phyloP scores from a whole-genome alignment of 2,888 invertebrate genomes.

The Tipula unca region DNA sequence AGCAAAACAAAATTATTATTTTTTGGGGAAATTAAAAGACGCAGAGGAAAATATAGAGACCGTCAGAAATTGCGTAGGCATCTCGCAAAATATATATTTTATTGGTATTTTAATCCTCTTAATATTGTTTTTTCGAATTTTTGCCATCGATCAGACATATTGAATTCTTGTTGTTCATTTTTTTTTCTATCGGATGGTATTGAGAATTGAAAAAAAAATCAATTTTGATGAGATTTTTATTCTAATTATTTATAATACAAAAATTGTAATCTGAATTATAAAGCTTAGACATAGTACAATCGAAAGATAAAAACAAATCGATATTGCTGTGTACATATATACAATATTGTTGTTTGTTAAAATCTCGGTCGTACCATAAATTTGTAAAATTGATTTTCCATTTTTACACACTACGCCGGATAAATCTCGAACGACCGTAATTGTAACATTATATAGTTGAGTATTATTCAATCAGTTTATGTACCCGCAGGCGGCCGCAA shows the following conservation, averaged over 20 bases:
- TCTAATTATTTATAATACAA: not conserved
- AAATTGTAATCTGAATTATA: not conserved
- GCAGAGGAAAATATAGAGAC: not conserved
- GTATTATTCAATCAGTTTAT: not conserved
- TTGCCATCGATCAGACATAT: not conserved
- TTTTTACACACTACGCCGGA: not conserved
- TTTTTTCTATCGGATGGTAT: not conserved
- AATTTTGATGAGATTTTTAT: not conserved
- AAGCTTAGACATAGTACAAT: not conserved
- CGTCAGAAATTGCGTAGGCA: not conserved
- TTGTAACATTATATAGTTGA: not conserved
- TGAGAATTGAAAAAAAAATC: not conserved
- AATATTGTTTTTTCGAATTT: not conserved
- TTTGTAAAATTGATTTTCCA: not conserved
- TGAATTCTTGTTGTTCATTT: not conserved
- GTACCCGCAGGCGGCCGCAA: not conserved
- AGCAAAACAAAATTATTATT: not conserved
- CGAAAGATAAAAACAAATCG: not conserved
- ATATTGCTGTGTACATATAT: not conserved
- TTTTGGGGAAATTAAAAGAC: not conserved
- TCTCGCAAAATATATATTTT: not conserved
- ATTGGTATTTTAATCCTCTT: not conserved
- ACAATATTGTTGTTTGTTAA: not conserved
- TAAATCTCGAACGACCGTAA: not conserved
- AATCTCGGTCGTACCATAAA: not conserved